phyloP scores from a whole-genome alignment of 2,888 invertebrate species.

The Bellardia bayeri region DNA sequence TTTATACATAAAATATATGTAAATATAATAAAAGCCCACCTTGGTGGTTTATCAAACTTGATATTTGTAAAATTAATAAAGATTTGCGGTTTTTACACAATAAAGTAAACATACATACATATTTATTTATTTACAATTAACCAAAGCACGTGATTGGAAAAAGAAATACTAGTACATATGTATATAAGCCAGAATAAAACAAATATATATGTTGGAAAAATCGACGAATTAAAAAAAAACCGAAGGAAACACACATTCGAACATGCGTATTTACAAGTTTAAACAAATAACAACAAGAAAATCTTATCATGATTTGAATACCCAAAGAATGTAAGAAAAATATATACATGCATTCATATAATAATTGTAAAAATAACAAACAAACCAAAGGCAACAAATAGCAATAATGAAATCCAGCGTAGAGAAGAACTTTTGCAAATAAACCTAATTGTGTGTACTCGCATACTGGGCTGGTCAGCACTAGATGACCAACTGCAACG shows the following conservation, averaged over 20 bases:
- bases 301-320: slow-evolving; percentile 81
- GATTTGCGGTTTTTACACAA: slow-evolving; percentile 61
- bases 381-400: slow-evolving; percentile 19
- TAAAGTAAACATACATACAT: slow-evolving; percentile 6
- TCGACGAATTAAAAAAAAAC: not conserved
- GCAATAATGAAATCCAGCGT: slow-evolving; percentile 3
- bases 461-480: not conserved
- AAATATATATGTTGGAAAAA: slow-evolving; percentile 19
- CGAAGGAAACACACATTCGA: slow-evolving; percentile 53
- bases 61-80: slow-evolving; percentile 58
- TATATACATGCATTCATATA: slow-evolving; percentile 12
- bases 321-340: slow-evolving; percentile 67
- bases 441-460: slow-evolving; percentile 6
- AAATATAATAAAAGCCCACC: slow-evolving; percentile 51
- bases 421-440: not conserved
- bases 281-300: slow-evolving; percentile 75
- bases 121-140: slow-evolving; percentile 39
- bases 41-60: slow-evolving; percentile 53
- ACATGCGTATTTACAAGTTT: slow-evolving; percentile 80
- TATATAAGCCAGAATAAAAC: not conserved
- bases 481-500: slow-evolving; percentile 1
- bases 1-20: slow-evolving; percentile 18
- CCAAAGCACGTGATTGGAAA: slow-evolving; percentile 66
- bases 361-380: slow-evolving; percentile 31
- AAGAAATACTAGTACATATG: slow-evolving; percentile 11